phyloP scores from a whole-genome alignment of 2,797 vertebrate species.

The Argentina silus region DNA sequence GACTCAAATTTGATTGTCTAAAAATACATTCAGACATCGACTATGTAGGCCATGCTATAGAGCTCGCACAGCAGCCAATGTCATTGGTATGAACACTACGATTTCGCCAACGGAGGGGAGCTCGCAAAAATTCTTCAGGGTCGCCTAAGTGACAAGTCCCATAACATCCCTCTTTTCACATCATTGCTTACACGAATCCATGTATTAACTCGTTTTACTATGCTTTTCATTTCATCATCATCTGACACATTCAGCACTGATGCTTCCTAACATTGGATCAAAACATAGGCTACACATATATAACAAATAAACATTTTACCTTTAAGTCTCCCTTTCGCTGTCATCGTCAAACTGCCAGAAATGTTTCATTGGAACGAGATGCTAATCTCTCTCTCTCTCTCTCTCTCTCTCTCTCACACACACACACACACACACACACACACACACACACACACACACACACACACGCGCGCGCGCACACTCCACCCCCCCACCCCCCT shows the following conservation, averaged over 20 bases:
- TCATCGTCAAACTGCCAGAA: conserved; percentile 80
- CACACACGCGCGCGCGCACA: conserved; percentile 24
- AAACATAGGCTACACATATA: background rate
- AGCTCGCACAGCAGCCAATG: conserved; percentile 5
- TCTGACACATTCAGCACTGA: background rate
- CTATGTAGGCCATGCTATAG: conserved; percentile 51
- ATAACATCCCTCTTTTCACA: conserved; percentile 44
- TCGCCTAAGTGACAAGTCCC: conserved; percentile 44
- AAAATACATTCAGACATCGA: conserved; percentile 33
- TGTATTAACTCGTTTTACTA: conserved; percentile 58
- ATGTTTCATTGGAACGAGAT: conserved; percentile 81
- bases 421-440: too few species aligned
- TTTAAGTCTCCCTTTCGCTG: conserved; percentile 86
- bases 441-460: too few species aligned
- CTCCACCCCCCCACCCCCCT: conserved; percentile 59
- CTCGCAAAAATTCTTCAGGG: conserved; percentile 30
- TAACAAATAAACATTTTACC: conserved; percentile 68
- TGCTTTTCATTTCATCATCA: conserved; percentile 33
- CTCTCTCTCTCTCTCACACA: background rate
- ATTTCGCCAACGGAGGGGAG: conserved; percentile 30
- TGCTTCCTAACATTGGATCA: background rate
- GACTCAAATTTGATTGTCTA: conserved; percentile 32
- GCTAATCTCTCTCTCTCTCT: conserved; percentile 68
- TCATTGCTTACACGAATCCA: conserved; percentile 40
- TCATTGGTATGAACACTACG: conserved; percentile 9